These are phyloP conservation scores for Philaethria dido DNA, from an alignment of 2,888 invertebrate species.

Conservation along the genomic window DNA sequence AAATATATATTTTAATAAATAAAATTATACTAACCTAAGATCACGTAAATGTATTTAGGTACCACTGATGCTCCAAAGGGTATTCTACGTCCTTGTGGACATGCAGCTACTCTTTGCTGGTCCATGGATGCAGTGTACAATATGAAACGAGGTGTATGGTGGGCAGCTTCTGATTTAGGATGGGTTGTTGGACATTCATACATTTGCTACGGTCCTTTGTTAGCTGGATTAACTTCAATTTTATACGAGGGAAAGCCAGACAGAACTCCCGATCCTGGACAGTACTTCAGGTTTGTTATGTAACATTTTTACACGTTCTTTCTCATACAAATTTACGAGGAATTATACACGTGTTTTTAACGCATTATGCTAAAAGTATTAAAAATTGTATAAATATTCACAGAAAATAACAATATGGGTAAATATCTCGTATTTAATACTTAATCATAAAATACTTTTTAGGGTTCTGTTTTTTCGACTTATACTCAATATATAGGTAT, in stretches of 20 bases:
- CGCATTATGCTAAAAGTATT: background rate
- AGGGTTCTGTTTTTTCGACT: no score
- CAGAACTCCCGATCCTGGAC: slow-evolving; percentile 95
- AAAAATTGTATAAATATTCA: background rate
- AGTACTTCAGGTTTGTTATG: slow-evolving; percentile 93
- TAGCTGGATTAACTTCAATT: slow-evolving; percentile 91
- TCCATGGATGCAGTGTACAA: slow-evolving; percentile 93
- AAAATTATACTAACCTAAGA: background rate
- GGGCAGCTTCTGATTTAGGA: slow-evolving; percentile 95
- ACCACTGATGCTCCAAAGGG: slow-evolving; percentile 85
- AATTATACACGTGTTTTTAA: background rate
- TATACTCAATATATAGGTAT: no score
- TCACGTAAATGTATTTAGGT: slow-evolving; percentile 47
- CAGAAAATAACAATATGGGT: background rate
- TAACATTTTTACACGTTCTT: slow-evolving; percentile 1
- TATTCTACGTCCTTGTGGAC: slow-evolving; percentile 93
- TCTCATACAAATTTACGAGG: background rate
- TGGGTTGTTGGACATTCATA: slow-evolving; percentile 98
- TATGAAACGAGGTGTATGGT: slow-evolving; percentile 91
- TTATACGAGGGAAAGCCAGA: slow-evolving; percentile 98
- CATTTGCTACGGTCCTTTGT: slow-evolving; percentile 95
- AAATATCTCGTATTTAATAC: background rate
- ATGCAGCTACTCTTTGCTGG: slow-evolving; percentile 93
- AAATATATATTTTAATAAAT: background rate
- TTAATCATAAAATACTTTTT: background rate